phyloP scores from a whole-genome alignment of 53 echinoderm and acorn worm genomes.

The Holothuria leucospilota region DNA sequence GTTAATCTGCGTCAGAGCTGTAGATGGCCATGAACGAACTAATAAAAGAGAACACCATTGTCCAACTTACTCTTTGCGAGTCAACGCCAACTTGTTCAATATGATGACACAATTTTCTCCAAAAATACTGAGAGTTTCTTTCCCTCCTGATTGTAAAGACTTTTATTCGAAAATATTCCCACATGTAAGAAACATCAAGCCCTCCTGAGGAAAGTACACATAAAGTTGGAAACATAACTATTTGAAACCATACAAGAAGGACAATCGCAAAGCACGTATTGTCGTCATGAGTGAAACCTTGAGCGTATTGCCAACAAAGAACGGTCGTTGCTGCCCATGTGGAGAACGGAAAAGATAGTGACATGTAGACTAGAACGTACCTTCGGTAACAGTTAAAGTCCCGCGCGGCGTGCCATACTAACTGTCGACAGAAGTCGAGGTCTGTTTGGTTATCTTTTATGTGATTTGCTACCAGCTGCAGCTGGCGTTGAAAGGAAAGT shows the following conservation, averaged over 20 bases:
- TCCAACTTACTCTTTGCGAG: slow-evolving; percentile 16
- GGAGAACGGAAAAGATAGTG: neutral
- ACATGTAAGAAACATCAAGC: slow-evolving; percentile 27
- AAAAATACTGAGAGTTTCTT: neutral
- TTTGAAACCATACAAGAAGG: slow-evolving; percentile 11
- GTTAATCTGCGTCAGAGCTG: neutral
- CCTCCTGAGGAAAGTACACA: slow-evolving; percentile 3
- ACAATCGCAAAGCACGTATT: neutral
- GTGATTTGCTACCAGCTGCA: neutral
- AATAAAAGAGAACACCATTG: slow-evolving; percentile 30
- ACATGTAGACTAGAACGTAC: slow-evolving; percentile 8
- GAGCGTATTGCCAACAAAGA: slow-evolving; percentile 11
- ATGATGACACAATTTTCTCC: neutral
- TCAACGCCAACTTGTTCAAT: slow-evolving; percentile 1
- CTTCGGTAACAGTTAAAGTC: slow-evolving; percentile 34
- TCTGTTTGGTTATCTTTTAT: slow-evolving; percentile 10
- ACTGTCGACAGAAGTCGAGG: slow-evolving; percentile 2
- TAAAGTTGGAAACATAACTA: slow-evolving; percentile 8
- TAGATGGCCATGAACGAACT: slow-evolving; percentile 2
- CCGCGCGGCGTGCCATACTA: slow-evolving; percentile 1
- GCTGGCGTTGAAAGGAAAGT: neutral
- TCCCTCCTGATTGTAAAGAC: neutral
- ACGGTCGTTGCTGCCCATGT: slow-evolving; percentile 22
- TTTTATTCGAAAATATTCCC: slow-evolving; percentile 14
- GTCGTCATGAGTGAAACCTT: neutral